Evolutionary conservation across 2,113 vertebrate species (phyloP), one percentile per base, ranked within the genome.

Genomic region (Tenrec ecaudatus): DNA sequence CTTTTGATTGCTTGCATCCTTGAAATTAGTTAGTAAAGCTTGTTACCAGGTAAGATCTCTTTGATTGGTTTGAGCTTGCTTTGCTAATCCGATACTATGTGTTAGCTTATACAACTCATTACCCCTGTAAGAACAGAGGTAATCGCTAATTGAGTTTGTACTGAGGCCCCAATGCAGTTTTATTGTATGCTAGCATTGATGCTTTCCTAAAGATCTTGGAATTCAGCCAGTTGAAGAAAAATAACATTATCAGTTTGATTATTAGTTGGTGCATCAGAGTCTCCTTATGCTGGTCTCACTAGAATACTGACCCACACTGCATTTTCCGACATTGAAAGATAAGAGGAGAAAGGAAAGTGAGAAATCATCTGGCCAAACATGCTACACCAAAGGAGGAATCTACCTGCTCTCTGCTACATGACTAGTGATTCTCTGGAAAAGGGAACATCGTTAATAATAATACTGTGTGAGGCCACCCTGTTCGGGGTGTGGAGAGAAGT

Each of bases 161-260:
- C 33, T 73, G 82, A 90, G 29, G n/a, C 88, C 25, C 77, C 47
- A 90, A 47, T 23, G 25, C 19, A 75, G 92, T 82, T 95, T 84
- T 90, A 82, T 89, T 95, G 88, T 91, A 82, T 36, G 58, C 36
- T 73, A 89, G 40, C 83, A 79, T 90, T 94, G 83, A 57, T 89
- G 82, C 43, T 90, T 79, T 93, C 68, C 62, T n/a, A 71, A 68
- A 85, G 33, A 82, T 94, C 85, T 94, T 77, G 76, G 95, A 84
- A 86, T n/a, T 91, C 87, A 94, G 91, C 60, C 81, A 87, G 84
- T 64, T 82, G 69, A 78, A 95, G 75, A 96, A 53, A 53, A 53
- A 96, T 95, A 92, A 93, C 88, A 88, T 76, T 86, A 92, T 82
- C 29, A 77, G 76, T 94, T 89, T 89, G 77, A 95, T 92, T 91